Conservation (phyloP, 2,113 vertebrate genomes). For the Gambusia holbrooki region DNA sequence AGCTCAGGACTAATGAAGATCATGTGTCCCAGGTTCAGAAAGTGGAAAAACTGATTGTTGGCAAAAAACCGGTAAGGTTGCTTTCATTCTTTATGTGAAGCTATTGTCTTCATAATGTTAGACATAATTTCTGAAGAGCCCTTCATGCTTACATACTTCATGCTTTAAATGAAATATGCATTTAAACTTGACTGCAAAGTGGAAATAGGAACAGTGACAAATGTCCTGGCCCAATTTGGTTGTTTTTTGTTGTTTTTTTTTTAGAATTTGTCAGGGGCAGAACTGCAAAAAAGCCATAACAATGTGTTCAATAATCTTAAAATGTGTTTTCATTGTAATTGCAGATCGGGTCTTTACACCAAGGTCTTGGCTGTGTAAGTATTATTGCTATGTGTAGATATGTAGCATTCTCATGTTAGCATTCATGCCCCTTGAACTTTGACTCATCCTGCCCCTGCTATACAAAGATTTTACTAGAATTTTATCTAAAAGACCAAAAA, state of each 20-base stretch:
- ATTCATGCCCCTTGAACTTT: too few relatives aligned
- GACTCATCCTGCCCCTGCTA: too few relatives aligned
- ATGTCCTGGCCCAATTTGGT: too few relatives aligned
- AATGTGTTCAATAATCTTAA: too few relatives aligned
- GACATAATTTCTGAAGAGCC: constrained; percentile 28
- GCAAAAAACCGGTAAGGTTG: constrained; percentile 92
- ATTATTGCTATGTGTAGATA: constrained; percentile 27
- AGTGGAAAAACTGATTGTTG: constrained; percentile 97
- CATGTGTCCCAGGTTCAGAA: constrained; percentile 98
- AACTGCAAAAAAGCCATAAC: too few relatives aligned
- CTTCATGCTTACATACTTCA: constrained; percentile 32
- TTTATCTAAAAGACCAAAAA: too few relatives aligned
- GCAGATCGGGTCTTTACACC: constrained; percentile 96
- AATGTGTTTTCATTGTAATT: constrained; percentile 8
- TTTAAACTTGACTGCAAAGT: neutral
- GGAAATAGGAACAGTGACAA: too few relatives aligned
- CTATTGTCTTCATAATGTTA: constrained; percentile 16
- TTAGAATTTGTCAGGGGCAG: too few relatives aligned
- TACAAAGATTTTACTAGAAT: too few relatives aligned
- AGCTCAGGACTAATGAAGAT: constrained; percentile 96
- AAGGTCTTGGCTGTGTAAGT: constrained; percentile 97
- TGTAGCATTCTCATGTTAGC: neutral
- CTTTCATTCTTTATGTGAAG: constrained; percentile 17
- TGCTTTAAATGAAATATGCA: constrained; percentile 19
- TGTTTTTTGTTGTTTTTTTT: too few relatives aligned